phyloP scores from a whole-genome alignment of 2,113 vertebrate genomes.

The Barbus barbus region DNA sequence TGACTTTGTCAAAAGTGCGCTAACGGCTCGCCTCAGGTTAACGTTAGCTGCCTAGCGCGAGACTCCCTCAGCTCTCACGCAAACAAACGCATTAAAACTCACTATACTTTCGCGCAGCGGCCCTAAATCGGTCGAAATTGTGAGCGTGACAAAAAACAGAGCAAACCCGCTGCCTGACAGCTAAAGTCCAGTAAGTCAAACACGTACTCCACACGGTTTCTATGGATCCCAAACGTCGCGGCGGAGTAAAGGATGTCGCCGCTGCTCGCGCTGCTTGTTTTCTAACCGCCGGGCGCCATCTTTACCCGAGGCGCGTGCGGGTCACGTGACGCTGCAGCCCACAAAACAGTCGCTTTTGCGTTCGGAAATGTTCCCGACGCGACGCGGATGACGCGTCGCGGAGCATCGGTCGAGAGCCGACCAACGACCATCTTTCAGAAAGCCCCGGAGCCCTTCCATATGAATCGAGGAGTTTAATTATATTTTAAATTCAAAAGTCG shows the following conservation, averaged over 20 bases:
- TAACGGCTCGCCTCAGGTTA: conserved; percentile 27
- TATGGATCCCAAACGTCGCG: conserved; percentile 47
- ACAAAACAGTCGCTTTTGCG: conserved; percentile 53
- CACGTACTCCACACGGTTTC: conserved; percentile 56
- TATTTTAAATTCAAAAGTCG: conserved; percentile 65
- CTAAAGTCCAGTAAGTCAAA: neutral
- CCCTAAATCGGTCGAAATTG: neutral
- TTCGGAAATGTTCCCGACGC: conserved; percentile 31
- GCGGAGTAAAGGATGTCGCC: conserved; percentile 65
- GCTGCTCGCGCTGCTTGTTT: conserved; percentile 78
- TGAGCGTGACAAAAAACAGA: neutral
- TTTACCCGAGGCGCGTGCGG: conserved; percentile 81
- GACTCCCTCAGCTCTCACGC: conserved; percentile 15
- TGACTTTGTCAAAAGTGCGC: conserved; percentile 37
- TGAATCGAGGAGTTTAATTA: conserved; percentile 45
- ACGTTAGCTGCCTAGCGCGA: conserved; percentile 21
- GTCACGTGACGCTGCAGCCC: conserved; percentile 82
- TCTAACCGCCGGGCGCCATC: conserved; percentile 89
- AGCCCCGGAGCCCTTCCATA: conserved; percentile 52
- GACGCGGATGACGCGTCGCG: neutral
- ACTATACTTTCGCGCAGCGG: neutral
- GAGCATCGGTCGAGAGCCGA: neutral
- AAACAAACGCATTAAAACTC: neutral
- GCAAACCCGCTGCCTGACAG: neutral
- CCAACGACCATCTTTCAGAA: conserved; percentile 3